Base-by-base conservation (phyloP, 2,797 vertebrate genomes). In the Holocentrus rufus region DNA sequence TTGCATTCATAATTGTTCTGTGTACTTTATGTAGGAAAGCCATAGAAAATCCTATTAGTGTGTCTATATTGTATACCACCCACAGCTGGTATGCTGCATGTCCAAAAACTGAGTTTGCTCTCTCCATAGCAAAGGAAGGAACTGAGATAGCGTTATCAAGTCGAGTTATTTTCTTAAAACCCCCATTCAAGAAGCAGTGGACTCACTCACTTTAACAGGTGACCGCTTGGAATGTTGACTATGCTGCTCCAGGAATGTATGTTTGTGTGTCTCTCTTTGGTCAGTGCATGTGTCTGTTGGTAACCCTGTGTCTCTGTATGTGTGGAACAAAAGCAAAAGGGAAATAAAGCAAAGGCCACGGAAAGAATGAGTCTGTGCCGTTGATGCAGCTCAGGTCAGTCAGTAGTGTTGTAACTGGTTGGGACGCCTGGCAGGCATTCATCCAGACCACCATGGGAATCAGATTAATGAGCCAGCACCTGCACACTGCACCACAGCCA, bases 401-500 rank as follows among this genome's bases (percentile, higher is more conserved):
- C 13, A 34, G 27, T 22, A 20, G 62, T 62, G 74, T 70, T 70
- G 1, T 62, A 59, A 17, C n/a, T 30, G 22, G 50, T 57, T 39
- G 36, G 36, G 42, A 25, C 57, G 36, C 20, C 20, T 18, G 49
- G 5, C n/a, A 65, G 36, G 39, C 67, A 74, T 82, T 68, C 44
- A 69, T 75, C 69, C 31, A 20, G 27, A 14, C 52, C 27, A 2
- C 49, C 20, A 46, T 6, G 15, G 67, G 22, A 82, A 79, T 78
- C 50, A 34, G 36, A 81, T 81, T 75, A 81, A 79, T 58, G 65
- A 82, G 56, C 53, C 54, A 53, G 36, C 71, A 57, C 56, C 50
- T 75, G 62, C 47, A 52, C 61, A 56, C n/a, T 61, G 54, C 36
- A 23, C 14, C 18, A 6, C 72, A 52, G 42, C 34, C 59, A 30